These are phyloP conservation scores for Brachylomia viminalis DNA, from an alignment of 2,888 invertebrate genomes.

Conservation along the genomic window DNA sequence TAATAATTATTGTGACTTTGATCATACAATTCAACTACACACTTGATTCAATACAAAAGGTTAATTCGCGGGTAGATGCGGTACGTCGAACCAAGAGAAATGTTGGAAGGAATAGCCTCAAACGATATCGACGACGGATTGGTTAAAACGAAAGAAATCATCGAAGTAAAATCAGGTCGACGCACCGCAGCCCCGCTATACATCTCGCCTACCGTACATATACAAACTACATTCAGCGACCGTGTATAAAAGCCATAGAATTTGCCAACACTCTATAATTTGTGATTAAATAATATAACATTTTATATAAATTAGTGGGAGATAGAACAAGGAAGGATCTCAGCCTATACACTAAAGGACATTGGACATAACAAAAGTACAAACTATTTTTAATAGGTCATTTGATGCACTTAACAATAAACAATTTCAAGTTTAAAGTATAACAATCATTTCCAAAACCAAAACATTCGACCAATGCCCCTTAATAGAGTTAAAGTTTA, in stretches of 20 bases:
- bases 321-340: conserved; percentile 67
- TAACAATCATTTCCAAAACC: conserved; percentile 42
- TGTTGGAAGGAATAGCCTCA: conserved; percentile 69
- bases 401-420: conserved; percentile 57
- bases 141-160: conserved; percentile 22
- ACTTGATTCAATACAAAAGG: conserved; percentile 86
- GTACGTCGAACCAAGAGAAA: conserved; percentile 71
- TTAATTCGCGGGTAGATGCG: conserved; percentile 78
- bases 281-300: conserved; percentile 77
- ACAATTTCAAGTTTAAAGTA: conserved; percentile 49
- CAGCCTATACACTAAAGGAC: conserved; percentile 69
- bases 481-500: conserved; percentile 50
- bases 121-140: conserved; percentile 42
- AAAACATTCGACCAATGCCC: conserved; percentile 65
- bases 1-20: conserved; percentile 86
- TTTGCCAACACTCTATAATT: conserved; percentile 82
- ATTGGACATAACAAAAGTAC: conserved; percentile 66
- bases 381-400: conserved; percentile 50
- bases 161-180: conserved; percentile 35
- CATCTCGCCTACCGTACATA: conserved; percentile 84
- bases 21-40: conserved; percentile 86
- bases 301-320: conserved; percentile 70
- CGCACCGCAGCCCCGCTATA: conserved; percentile 69
- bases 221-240: conserved; percentile 85
- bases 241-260: conserved; percentile 85